A percentile compares a stretch with the other conserved stretches of the same genome.
Evolutionary conservation across 2,888 invertebrate species (phyloP).

Genomic region (Yponomeuta plumbellus): DNA sequence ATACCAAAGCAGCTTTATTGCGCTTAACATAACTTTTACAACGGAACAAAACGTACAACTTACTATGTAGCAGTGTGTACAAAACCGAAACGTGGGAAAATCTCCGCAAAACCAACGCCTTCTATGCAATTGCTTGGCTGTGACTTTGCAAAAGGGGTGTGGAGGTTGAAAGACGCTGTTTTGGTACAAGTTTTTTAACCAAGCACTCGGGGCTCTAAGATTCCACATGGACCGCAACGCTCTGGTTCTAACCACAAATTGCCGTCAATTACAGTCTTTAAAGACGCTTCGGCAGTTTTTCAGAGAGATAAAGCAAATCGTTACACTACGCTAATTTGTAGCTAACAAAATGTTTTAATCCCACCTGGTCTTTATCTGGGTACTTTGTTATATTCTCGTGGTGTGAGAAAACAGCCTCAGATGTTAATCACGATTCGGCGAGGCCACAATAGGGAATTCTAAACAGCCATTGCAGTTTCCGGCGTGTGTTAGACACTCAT

Average conservation of each 20-base stretch:
- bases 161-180: not conserved
- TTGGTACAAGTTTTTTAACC: not conserved
- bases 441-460: not conserved
- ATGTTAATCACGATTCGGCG: not conserved
- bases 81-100: not conserved
- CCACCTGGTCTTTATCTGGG: not conserved
- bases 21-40: not conserved
- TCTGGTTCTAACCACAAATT: constrained; percentile 7
- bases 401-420: not conserved
- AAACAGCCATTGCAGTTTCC: not conserved
- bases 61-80: not conserved
- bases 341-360: not conserved
- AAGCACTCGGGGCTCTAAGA: not conserved
- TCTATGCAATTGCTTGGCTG: not conserved
- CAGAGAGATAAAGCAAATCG: not conserved
- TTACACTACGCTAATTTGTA: not conserved
- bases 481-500: not conserved
- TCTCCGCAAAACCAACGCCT: not conserved
- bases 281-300: not conserved
- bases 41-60: not conserved
- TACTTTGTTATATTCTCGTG: not conserved
- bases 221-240: not conserved
- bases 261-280: not conserved
- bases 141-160: not conserved
- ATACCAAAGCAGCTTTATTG: not conserved